Conservation (phyloP, 1,140 invertebrate genomes). For the Psix sp. region DNA sequence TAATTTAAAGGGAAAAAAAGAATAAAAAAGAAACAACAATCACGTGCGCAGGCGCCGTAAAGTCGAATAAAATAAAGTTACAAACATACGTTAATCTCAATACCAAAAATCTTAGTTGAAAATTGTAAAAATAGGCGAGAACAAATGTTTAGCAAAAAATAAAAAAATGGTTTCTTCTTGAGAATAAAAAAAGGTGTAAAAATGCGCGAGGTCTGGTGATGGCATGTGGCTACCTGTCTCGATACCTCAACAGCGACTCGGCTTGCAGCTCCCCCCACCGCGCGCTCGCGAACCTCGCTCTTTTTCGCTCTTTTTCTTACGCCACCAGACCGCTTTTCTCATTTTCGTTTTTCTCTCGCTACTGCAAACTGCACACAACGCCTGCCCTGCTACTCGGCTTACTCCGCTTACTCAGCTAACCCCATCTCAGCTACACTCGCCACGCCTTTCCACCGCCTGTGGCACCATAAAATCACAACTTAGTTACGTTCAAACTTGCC, state of each 20-base stretch:
- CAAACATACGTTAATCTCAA: too few relatives aligned
- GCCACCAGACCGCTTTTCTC: constrained; percentile 63
- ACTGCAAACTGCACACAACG: constrained; percentile 74
- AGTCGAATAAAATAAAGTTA: too few relatives aligned
- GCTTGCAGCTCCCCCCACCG: constrained; percentile 39
- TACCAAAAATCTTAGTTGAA: not conserved
- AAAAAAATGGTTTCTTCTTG: not conserved
- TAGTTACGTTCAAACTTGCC: constrained; percentile 65
- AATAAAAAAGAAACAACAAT: too few relatives aligned
- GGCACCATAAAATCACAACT: constrained; percentile 78
- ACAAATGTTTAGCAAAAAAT: not conserved
- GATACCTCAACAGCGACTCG: constrained; percentile 31
- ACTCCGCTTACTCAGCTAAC: constrained; percentile 76
- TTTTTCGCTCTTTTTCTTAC: constrained; percentile 27
- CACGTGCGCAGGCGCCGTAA: too few relatives aligned
- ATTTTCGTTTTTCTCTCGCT: constrained; percentile 68
- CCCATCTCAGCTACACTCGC: constrained; percentile 75
- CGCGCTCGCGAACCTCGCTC: constrained; percentile 22
- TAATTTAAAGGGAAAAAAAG: too few relatives aligned
- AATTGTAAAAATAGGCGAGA: not conserved
- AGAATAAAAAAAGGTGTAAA: constrained; percentile 21
- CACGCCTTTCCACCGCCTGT: constrained; percentile 77
- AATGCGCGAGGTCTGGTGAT: constrained; percentile 70
- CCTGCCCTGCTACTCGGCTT: constrained; percentile 73
- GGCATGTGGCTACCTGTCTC: constrained; percentile 53